These are phyloP conservation scores for Tetragonula carbonaria DNA, from an alignment of 2,888 invertebrate genomes.

Conservation along the genomic window DNA sequence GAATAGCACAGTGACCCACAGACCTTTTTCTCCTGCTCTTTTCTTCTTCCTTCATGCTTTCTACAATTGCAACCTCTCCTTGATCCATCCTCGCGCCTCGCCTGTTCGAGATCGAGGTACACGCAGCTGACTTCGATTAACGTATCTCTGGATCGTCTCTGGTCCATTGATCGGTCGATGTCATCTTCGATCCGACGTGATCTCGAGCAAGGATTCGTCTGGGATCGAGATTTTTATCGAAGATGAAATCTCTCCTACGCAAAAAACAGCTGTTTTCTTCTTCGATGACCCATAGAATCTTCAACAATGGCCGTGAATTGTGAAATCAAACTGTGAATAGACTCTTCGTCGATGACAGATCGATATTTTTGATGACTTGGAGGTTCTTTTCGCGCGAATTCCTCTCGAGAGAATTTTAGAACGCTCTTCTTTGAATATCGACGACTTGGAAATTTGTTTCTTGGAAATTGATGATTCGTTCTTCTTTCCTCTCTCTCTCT, in stretches of 20 bases:
- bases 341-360: not conserved
- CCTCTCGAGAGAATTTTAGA: not conserved
- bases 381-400: not conserved
- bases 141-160: not conserved
- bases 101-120: slow-evolving; percentile 1
- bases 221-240: not conserved
- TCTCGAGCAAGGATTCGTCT: slow-evolving; percentile 1
- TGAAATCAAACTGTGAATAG: not conserved
- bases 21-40: slow-evolving; percentile 63
- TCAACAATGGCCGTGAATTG: not conserved
- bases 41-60: slow-evolving; percentile 59
- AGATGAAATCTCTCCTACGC: not conserved
- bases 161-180: not conserved
- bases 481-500: no score
- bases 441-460: not conserved
- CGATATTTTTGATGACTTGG: not conserved
- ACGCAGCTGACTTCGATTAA: not conserved
- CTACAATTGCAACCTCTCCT: slow-evolving; percentile 60
- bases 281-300: not conserved
- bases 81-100: slow-evolving; percentile 58
- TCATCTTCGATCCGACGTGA: not conserved
- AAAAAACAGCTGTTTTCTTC: not conserved
- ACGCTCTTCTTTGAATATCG: not conserved
- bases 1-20: slow-evolving; percentile 77
- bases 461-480: not conserved